A percentile compares a stretch with the other conserved stretches of the same genome.
phyloP scores from a whole-genome alignment of 2,797 vertebrate species.

The Tokudaia muenninki region DNA sequence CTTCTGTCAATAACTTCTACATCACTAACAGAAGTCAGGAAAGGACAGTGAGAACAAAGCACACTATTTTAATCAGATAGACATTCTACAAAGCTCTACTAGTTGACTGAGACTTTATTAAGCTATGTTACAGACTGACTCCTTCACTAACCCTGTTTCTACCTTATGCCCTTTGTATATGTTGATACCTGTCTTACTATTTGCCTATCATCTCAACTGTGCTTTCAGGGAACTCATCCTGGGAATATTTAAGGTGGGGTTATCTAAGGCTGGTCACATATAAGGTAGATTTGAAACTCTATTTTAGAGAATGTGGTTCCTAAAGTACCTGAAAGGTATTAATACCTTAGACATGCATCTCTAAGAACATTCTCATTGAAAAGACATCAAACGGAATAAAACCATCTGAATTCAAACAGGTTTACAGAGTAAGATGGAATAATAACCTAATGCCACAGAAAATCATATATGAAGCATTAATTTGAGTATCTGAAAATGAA shows the following conservation, averaged over 20 bases:
- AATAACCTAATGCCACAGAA: constrained; percentile 42
- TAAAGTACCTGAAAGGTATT: not conserved
- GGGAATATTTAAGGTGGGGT: not conserved
- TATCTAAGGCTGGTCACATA: not conserved
- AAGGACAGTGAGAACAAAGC: not conserved
- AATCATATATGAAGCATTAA: not conserved
- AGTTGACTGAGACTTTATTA: not conserved
- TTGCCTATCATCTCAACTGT: not conserved
- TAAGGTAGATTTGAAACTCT: not conserved
- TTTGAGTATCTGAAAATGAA: constrained; percentile 32
- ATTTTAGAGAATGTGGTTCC: not conserved
- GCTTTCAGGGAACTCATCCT: not conserved
- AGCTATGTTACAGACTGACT: not conserved
- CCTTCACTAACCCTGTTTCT: not conserved
- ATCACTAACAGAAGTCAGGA: not conserved
- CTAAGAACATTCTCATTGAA: constrained; percentile 23
- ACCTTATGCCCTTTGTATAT: not conserved
- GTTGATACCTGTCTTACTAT: not conserved
- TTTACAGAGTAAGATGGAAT: constrained; percentile 3
- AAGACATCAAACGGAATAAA: constrained; percentile 18
- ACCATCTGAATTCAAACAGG: constrained; percentile 32
- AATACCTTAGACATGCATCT: not conserved
- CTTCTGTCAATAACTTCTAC: not conserved
- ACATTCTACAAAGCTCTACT: not conserved
- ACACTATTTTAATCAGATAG: not conserved